A percentile compares a stretch with the other conserved stretches of the same genome.
Evolutionary conservation across 2,888 invertebrate species (phyloP).

Genomic region (Pandemis heparana): DNA sequence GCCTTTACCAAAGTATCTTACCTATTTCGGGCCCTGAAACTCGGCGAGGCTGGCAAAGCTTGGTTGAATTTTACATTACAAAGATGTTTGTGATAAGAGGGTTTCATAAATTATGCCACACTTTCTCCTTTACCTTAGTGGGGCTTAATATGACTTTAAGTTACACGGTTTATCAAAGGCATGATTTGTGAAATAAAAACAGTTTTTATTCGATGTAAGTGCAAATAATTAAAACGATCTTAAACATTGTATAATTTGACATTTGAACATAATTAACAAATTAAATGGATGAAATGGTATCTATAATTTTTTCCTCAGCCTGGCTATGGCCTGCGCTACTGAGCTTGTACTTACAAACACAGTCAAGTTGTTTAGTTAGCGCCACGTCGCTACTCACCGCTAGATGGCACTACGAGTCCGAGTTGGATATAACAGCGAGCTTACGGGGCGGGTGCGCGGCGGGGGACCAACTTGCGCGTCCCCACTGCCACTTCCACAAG

Average conservation of each 20-base stretch:
- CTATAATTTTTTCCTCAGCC: background rate
- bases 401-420: slow-evolving; percentile 68
- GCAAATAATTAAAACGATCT: background rate
- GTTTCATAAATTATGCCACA: slow-evolving; percentile 36
- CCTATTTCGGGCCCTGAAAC: slow-evolving; percentile 6
- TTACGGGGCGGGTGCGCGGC: slow-evolving; percentile 63
- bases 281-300: no score
- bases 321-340: background rate
- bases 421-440: slow-evolving; percentile 55
- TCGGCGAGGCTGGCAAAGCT: slow-evolving; percentile 20
- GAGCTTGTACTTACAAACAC: background rate
- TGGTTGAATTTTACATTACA: slow-evolving; percentile 39
- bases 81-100: slow-evolving; percentile 40
- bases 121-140: slow-evolving; percentile 17
- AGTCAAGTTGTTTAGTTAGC: slow-evolving; percentile 44
- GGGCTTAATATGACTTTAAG: slow-evolving; percentile 15
- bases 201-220: background rate
- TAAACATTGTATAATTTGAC: no score
- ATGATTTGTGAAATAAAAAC: background rate
- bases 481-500: slow-evolving; percentile 78
- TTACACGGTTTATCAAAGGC: slow-evolving; percentile 3
- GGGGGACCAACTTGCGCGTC: slow-evolving; percentile 74
- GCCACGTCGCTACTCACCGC: slow-evolving; percentile 59
- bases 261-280: no score
- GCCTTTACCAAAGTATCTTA: slow-evolving; percentile 3